These are phyloP conservation scores for human DNA, from an alignment of 2,113 vertebrate species.

Conservation along the genomic window GRCh38 chr6:22308501-22309000, in stretches of 20 bases:
- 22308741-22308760: not conserved
- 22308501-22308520: not conserved
- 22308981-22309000: not conserved
- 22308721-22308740: not conserved
- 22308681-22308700: not conserved
- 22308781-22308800: not conserved
- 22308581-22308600: not conserved
- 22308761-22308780: not conserved
- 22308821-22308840: not conserved
- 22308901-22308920: not conserved
- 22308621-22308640: not conserved
- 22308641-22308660: not conserved
- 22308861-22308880: not conserved
- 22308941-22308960: not conserved
- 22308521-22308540: not conserved
- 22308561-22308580: not conserved
- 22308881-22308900: not conserved
- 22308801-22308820: not conserved
- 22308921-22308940: not conserved
- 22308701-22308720: not conserved
- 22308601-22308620: not conserved
- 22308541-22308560: not conserved
- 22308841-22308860: not conserved
- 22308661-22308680: not conserved
- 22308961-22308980: not conserved